These are phyloP conservation scores for Montifringilla adamsi DNA, from an alignment of 2,113 vertebrate genomes.

Conservation along the genomic window DNA sequence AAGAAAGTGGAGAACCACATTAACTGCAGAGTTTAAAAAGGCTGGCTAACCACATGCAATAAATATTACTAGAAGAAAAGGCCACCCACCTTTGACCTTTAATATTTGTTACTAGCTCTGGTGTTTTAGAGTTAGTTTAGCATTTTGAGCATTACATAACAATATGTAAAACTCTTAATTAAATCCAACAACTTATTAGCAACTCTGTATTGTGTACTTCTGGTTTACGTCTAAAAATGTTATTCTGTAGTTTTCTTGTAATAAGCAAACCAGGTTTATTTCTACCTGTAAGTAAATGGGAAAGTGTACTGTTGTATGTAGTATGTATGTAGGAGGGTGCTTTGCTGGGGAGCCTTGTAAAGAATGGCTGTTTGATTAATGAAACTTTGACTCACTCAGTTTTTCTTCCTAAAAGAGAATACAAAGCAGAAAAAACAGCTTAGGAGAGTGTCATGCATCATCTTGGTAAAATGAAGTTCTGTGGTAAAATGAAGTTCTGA, in stretches of 20 bases:
- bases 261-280: neutral
- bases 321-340: neutral
- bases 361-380: neutral
- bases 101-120: slow-evolving; percentile 44
- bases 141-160: slow-evolving; percentile 18
- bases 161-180: slow-evolving; percentile 24
- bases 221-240: neutral
- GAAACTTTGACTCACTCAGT: neutral
- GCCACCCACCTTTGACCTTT: slow-evolving; percentile 74
- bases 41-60: slow-evolving; percentile 70
- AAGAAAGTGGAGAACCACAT: slow-evolving; percentile 69
- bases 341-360: neutral
- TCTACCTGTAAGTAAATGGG: neutral
- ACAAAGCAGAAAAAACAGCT: neutral
- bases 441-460: neutral
- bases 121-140: slow-evolving; percentile 43
- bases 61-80: slow-evolving; percentile 75
- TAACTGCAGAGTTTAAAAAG: slow-evolving; percentile 67
- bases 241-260: neutral
- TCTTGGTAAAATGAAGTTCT: neutral
- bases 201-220: neutral
- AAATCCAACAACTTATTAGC: neutral
- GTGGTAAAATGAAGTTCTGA: neutral
- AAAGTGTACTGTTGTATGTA: neutral
- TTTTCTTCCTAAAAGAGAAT: neutral